Conservation (phyloP, 2,113 vertebrate species). For the Arvicanthis niloticus region DNA sequence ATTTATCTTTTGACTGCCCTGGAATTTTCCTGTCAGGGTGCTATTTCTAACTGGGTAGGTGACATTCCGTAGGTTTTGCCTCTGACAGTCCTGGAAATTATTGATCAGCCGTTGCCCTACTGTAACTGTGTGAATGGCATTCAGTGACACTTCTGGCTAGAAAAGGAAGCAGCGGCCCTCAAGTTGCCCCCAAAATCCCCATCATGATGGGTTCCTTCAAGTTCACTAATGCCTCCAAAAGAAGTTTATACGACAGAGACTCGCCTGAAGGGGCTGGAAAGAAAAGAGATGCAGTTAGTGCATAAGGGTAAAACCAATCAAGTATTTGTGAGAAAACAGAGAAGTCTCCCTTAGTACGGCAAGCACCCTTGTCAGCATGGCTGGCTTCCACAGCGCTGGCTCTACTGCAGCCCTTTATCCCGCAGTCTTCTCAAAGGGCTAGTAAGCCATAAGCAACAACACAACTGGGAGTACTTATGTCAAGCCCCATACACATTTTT, state of each 20-base stretch:
- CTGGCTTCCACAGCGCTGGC: slow-evolving; percentile 2
- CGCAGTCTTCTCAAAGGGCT: slow-evolving; percentile 67
- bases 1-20: slow-evolving; percentile 74
- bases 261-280: neutral
- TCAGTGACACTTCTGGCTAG: slow-evolving; percentile 41
- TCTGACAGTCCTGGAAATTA: slow-evolving; percentile 70
- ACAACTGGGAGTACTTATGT: slow-evolving; percentile 80
- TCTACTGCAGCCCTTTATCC: slow-evolving; percentile 70
- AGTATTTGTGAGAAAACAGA: slow-evolving; percentile 67
- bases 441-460: slow-evolving; percentile 67
- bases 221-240: slow-evolving; percentile 66
- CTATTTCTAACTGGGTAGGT: slow-evolving; percentile 72
- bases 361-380: slow-evolving; percentile 46
- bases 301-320: slow-evolving; percentile 71
- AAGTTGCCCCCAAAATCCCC: slow-evolving; percentile 58
- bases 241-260: slow-evolving; percentile 53
- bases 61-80: slow-evolving; percentile 62
- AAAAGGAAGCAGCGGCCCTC: neutral
- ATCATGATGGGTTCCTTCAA: slow-evolving; percentile 58
- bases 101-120: slow-evolving; percentile 62
- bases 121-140: slow-evolving; percentile 50
- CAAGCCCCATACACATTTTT: slow-evolving; percentile 51
- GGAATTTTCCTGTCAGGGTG: slow-evolving; percentile 78
- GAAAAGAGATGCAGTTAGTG: neutral
- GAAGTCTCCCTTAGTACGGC: slow-evolving; percentile 59